These are phyloP conservation scores for Sebastes vulpes DNA, from an alignment of 2,797 vertebrate species.

Conservation along the genomic window DNA sequence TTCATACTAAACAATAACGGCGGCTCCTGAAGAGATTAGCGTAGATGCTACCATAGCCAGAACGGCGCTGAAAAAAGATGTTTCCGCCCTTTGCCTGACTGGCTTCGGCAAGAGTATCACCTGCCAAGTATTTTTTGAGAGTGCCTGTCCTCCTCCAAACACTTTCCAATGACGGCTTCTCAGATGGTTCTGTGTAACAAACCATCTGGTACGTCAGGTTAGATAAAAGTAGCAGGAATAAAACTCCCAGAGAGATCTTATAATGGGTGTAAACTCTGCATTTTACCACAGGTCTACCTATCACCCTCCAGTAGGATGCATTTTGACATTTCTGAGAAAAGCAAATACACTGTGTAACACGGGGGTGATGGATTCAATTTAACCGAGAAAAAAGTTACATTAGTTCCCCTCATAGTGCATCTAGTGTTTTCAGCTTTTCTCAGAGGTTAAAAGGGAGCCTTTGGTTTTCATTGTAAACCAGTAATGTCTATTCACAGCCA, in stretches of 20 bases:
- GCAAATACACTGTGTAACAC: too few relatives aligned
- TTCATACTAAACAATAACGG: too few relatives aligned
- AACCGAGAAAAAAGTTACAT: background rate
- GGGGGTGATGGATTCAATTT: background rate
- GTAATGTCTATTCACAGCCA: background rate
- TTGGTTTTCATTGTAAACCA: too few relatives aligned
- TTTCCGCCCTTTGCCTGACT: background rate
- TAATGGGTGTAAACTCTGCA: background rate
- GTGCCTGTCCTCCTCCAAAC: background rate
- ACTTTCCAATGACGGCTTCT: background rate
- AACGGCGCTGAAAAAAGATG: too few relatives aligned
- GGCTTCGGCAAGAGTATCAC: background rate
- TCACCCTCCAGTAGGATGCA: too few relatives aligned
- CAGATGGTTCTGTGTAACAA: background rate
- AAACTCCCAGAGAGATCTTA: background rate
- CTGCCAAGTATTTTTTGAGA: background rate
- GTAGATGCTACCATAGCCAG: background rate
- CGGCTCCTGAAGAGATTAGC: background rate
- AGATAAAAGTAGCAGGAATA: background rate
- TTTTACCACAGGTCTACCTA: background rate
- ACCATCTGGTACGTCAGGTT: background rate
- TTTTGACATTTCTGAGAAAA: too few relatives aligned
- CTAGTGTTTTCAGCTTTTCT: background rate
- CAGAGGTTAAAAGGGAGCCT: background rate
- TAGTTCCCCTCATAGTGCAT: background rate